Percentiles rank a stretch among this genome's conserved stretches.
These are phyloP conservation scores for Lerema accius DNA, from an alignment of 1,140 invertebrate genomes.

Conservation along the genomic window DNA sequence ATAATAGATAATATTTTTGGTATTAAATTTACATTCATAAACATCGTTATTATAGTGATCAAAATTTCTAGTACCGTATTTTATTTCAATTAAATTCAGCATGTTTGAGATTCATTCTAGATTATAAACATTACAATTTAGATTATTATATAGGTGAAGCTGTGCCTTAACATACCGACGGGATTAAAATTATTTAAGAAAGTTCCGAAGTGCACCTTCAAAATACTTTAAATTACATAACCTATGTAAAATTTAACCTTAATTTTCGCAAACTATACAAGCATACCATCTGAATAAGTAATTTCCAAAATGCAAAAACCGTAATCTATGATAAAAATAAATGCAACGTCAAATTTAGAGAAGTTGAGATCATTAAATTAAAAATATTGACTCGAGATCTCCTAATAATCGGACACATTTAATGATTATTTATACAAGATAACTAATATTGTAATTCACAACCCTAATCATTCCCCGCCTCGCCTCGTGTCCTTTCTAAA, in stretches of 20 bases:
- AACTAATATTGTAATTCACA: slow-evolving; percentile 78
- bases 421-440: slow-evolving; percentile 56
- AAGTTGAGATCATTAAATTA: slow-evolving; percentile 65
- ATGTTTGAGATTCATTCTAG: slow-evolving; percentile 56
- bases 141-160: slow-evolving; percentile 52
- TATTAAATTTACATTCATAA: slow-evolving; percentile 37
- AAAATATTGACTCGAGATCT: slow-evolving; percentile 64
- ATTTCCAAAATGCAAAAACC: slow-evolving; percentile 26
- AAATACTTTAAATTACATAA: slow-evolving; percentile 45
- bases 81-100: slow-evolving; percentile 43
- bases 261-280: slow-evolving; percentile 52
- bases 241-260: slow-evolving; percentile 43
- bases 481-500: slow-evolving; percentile 56
- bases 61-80: slow-evolving; percentile 51
- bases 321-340: slow-evolving; percentile 55
- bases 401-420: slow-evolving; percentile 54
- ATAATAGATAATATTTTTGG: slow-evolving; percentile 11
- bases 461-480: slow-evolving; percentile 72
- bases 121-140: slow-evolving; percentile 51
- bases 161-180: slow-evolving; percentile 61
- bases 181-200: slow-evolving; percentile 56
- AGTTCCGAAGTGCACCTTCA: slow-evolving; percentile 51
- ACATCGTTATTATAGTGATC: slow-evolving; percentile 45
- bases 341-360: slow-evolving; percentile 74
- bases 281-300: slow-evolving; percentile 12